Conservation (phyloP, 2,113 vertebrate species). For the Hydrolagus affinis region DNA sequence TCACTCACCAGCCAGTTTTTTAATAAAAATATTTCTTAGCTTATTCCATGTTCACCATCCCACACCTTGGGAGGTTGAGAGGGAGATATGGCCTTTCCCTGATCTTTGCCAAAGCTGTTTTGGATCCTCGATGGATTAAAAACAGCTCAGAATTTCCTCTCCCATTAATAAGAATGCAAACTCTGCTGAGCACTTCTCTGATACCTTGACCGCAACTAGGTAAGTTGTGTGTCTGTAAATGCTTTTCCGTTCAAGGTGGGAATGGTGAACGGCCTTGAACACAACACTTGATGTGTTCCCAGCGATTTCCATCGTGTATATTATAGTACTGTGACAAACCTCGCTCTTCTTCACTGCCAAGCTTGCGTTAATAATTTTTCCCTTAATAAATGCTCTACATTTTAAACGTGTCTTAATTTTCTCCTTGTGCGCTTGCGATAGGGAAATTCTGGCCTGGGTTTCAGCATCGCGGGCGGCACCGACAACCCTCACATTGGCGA, state of each 20-base stretch:
- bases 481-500: slow-evolving; percentile 97
- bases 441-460: slow-evolving; percentile 97
- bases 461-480: slow-evolving; percentile 92
- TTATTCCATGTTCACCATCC: no score
- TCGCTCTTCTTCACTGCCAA: no score
- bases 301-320: no score
- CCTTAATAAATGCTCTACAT: no score
- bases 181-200: not conserved
- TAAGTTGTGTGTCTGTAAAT: not conserved
- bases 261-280: no score
- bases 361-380: not conserved
- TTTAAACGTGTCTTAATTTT: slow-evolving; percentile 9
- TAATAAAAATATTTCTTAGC: no score
- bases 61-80: not conserved
- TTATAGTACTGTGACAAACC: no score
- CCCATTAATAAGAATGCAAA: not conserved
- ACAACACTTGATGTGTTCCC: no score
- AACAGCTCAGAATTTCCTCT: not conserved
- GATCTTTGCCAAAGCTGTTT: not conserved
- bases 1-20: no score
- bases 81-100: not conserved
- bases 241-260: not conserved
- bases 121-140: not conserved
- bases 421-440: slow-evolving; percentile 43
- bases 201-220: not conserved